phyloP scores from a whole-genome alignment of 2,113 vertebrate species.

The Podocnemis expansa region DNA sequence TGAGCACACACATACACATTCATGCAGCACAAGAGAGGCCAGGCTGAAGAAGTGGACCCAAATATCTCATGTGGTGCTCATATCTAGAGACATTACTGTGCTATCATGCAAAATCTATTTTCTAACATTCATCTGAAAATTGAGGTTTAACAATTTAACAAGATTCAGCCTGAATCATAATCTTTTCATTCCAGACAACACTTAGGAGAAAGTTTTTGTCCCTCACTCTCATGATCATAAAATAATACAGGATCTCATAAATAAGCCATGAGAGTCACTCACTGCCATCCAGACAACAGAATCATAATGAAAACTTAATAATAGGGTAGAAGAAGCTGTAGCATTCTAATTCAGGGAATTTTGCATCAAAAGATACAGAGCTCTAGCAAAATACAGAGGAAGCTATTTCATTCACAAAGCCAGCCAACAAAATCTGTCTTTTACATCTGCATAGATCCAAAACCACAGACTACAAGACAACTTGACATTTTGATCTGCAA shows the following conservation, averaged over 20 bases:
- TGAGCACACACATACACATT: neutral
- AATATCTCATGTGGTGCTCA: neutral
- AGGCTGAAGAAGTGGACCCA: neutral
- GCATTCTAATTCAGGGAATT: neutral
- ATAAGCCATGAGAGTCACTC: neutral
- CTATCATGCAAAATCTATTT: accelerated
- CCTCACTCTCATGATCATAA: neutral
- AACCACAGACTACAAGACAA: neutral
- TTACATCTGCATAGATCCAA: neutral
- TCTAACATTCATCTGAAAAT: neutral
- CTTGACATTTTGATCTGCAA: accelerated
- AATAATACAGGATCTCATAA: neutral
- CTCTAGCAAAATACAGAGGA: neutral
- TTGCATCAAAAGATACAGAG: neutral
- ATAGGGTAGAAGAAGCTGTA: neutral
- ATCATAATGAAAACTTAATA: neutral
- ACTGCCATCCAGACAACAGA: neutral
- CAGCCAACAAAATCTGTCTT: neutral
- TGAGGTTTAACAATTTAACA: constrained; percentile 19
- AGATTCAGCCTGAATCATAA: constrained; percentile 16
- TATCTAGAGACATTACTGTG: neutral
- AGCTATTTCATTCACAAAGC: neutral
- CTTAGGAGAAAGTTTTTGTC: neutral
- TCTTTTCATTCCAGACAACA: neutral
- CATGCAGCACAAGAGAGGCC: neutral